A percentile compares a stretch with the other conserved stretches of the same genome.
Conservation (phyloP, 1,140 invertebrate genomes). For the Centruroides sculpturatus region DNA sequence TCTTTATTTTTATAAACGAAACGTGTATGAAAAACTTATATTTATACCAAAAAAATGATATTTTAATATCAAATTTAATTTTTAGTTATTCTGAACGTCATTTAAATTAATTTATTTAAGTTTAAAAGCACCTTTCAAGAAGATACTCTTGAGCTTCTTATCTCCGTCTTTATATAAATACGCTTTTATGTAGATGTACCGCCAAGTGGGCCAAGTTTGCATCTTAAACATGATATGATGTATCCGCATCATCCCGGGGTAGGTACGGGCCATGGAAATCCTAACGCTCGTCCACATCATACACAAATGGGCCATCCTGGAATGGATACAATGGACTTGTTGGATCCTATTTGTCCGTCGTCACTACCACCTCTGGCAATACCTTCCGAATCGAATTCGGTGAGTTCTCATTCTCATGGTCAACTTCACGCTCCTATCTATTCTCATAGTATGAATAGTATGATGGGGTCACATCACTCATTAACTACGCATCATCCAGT, state of each 20-base stretch:
- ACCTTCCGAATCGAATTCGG: conserved; percentile 28
- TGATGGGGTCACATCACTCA: conserved; percentile 16
- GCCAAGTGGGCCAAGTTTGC: conserved; percentile 31
- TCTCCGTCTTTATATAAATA: no score
- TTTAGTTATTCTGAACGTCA: no score
- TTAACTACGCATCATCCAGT: conserved; percentile 16
- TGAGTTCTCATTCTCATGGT: conserved; percentile 27
- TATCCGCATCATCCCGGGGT: conserved; percentile 59
- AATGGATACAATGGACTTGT: conserved; percentile 84
- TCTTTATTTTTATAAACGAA: no score
- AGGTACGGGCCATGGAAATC: conserved; percentile 31
- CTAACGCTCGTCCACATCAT: conserved; percentile 36
- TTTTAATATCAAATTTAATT: no score
- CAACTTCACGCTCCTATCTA: conserved; percentile 21
- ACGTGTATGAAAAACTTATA: no score
- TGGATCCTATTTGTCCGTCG: conserved; percentile 60
- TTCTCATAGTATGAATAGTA: conserved; percentile 19
- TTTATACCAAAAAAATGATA: no score
- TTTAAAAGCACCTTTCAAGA: no score
- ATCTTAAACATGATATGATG: conserved; percentile 84
- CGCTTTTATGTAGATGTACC: conserved; percentile 1
- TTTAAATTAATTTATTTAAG: no score
- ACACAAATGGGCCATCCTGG: conserved; percentile 73
- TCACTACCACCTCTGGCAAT: conserved; percentile 21
- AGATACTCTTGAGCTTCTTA: no score